Percentiles rank a stretch among this genome's conserved stretches.
These are phyloP conservation scores for Scortum barcoo DNA, from an alignment of 2,113 vertebrate genomes.

Conservation along the genomic window DNA sequence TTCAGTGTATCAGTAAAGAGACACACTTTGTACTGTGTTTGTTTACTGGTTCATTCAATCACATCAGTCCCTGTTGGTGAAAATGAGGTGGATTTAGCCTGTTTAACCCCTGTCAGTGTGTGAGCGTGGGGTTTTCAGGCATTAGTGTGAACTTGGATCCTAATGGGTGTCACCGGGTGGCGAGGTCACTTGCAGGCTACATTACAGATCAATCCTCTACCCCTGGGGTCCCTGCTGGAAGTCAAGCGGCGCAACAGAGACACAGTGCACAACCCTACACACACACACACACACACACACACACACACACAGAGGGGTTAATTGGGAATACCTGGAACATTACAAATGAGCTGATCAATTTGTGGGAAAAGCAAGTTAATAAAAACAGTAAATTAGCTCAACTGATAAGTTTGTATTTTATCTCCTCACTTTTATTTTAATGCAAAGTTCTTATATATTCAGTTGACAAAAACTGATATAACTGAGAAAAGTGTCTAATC, in stretches of 20 bases:
- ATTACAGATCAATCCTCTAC: constrained; percentile 77
- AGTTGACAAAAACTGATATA: too few species aligned
- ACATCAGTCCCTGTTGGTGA: neutral
- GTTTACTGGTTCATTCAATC: too few species aligned
- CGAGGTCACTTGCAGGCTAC: constrained; percentile 81
- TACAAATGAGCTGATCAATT: constrained; percentile 14
- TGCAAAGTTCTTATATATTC: neutral
- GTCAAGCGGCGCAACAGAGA: constrained; percentile 46
- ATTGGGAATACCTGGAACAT: constrained; percentile 43
- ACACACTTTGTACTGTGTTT: neutral
- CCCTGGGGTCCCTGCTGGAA: constrained; percentile 72
- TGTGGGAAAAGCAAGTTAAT: constrained; percentile 22
- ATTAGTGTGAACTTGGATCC: constrained; percentile 45
- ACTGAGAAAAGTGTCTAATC: neutral
- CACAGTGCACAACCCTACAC: neutral
- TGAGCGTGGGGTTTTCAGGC: constrained; percentile 36
- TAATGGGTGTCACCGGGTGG: constrained; percentile 65
- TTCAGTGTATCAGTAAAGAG: neutral
- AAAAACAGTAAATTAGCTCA: neutral
- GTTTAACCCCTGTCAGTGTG: constrained; percentile 11
- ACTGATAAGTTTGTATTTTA: neutral
- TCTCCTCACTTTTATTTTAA: neutral
- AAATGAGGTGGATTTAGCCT: constrained; percentile 8
- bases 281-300: neutral
- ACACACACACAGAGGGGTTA: constrained; percentile 3